Conservation (phyloP, 2,888 invertebrate genomes). For the Muschampia staudingeri region DNA sequence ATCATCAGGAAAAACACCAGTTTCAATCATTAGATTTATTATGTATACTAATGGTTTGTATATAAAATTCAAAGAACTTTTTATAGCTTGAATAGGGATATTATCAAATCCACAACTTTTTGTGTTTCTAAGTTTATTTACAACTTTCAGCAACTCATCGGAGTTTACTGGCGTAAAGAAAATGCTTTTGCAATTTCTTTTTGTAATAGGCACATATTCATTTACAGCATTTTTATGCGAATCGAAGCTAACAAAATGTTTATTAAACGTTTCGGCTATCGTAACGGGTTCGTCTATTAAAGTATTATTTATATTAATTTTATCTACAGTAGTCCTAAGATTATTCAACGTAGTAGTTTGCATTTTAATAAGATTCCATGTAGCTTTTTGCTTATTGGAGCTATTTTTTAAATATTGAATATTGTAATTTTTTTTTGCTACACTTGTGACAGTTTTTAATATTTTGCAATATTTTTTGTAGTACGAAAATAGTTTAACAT, state of each 20-base stretch:
- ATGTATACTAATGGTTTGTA: not conserved
- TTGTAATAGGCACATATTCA: no score
- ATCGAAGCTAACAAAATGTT: not conserved
- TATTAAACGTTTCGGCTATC: slow-evolving; percentile 20
- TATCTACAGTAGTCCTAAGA: not conserved
- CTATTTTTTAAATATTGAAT: slow-evolving; percentile 16
- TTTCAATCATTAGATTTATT: slow-evolving; percentile 8
- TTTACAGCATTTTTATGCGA: no score
- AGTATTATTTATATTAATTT: not conserved
- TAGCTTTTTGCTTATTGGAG: not conserved
- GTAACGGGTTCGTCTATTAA: not conserved
- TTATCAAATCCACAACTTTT: slow-evolving; percentile 9
- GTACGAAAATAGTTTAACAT: not conserved
- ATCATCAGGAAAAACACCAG: slow-evolving; percentile 9
- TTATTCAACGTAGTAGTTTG: slow-evolving; percentile 18
- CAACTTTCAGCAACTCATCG: not conserved
- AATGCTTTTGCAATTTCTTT: not conserved
- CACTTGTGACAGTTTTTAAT: not conserved
- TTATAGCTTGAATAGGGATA: not conserved
- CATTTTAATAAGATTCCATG: not conserved
- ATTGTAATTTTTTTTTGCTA: slow-evolving; percentile 9
- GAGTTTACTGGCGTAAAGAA: not conserved
- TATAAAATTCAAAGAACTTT: not conserved
- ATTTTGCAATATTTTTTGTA: not conserved
- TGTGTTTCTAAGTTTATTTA: not conserved